A percentile compares a stretch with the other conserved stretches of the same genome.
Evolutionary conservation across 2,113 vertebrate species (phyloP).

Genomic region (Heterochromis multidens): DNA sequence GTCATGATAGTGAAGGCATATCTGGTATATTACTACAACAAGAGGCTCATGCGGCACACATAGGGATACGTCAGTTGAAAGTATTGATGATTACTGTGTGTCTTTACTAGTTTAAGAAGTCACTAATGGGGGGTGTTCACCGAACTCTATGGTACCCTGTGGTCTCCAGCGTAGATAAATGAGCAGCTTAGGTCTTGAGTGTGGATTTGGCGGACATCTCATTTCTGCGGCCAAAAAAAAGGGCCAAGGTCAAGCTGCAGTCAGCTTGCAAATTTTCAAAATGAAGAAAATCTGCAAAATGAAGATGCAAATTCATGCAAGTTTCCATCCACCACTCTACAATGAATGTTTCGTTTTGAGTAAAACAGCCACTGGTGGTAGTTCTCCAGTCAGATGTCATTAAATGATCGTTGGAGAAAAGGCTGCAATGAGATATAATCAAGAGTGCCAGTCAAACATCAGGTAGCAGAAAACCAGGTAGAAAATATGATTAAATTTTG

Average conservation of each 20-base stretch:
- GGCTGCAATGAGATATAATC: not conserved
- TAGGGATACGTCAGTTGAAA: not conserved
- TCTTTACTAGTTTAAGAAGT: not conserved
- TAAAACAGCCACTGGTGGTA: not conserved
- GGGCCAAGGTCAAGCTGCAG: not conserved
- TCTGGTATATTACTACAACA: conserved; percentile 9
- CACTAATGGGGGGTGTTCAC: not conserved
- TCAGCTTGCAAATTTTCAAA: not conserved
- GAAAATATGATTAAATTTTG: not conserved
- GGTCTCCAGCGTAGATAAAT: not conserved
- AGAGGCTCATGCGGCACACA: not conserved
- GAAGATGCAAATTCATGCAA: not conserved
- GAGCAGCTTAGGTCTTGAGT: not conserved
- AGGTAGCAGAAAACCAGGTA: not conserved
- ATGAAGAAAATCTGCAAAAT: not conserved
- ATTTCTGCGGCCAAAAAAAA: not conserved
- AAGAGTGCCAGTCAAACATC: not conserved
- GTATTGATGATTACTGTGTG: not conserved
- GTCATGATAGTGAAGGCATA: not conserved
- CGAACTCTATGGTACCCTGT: not conserved
- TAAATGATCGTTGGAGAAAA: not conserved
- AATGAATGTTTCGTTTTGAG: not conserved
- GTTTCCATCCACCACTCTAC: not conserved
- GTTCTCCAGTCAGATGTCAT: not conserved
- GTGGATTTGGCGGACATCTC: not conserved